Base-by-base conservation (phyloP, 2,113 vertebrate species). In the Ivindomyrus marchei region DNA sequence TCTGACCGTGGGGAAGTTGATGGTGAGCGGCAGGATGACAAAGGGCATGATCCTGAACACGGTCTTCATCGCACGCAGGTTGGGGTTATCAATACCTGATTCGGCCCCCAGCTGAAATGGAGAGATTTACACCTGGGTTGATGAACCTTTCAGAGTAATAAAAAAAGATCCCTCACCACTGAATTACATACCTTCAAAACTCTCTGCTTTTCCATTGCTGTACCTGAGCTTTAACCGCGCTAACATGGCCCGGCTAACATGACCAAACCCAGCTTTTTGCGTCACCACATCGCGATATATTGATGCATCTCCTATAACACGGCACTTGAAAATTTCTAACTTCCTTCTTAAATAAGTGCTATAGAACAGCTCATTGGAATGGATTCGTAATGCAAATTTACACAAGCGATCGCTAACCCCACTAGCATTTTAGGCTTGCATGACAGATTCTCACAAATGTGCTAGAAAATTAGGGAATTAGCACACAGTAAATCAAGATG, bases 1-100 rank as follows among this genome's bases (percentile, higher is more conserved):
- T 91, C 94, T 95, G 49, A 98, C 97, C 89, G 97, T 95, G 58
- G 97, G 97, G 92, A 98, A 98, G 92, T 96, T 96, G 90, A 98
- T 95, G 4, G 97, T 98, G 90, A 98, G 90, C 0, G 97, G 97
- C n/a, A 98, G 94, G 92, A 98, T 97, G 15, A 94, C 13, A 0
- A 98, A 90, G 0, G 97, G 97, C 95, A 98, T 96, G 88, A 98
- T 91, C 91, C 97, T 95, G 90, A 97, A 94, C 62, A 98, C 93
- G 0, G 94, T 97, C 95, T 97, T 97, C 97, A 98, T 97, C 77
- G 94, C 90, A 88, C 89, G 94, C 74, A 97, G 93, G 87, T 97
- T 97, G 66, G 97, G 95, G 92, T 97, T 98, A 91, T 97, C 96
- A 11, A 98, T 13, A 4, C 97, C 97, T 0, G 97, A 96, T 93